Evolutionary conservation across 2,888 invertebrate genomes (phyloP).

Genomic region (Cataglyphis cursor): DNA sequence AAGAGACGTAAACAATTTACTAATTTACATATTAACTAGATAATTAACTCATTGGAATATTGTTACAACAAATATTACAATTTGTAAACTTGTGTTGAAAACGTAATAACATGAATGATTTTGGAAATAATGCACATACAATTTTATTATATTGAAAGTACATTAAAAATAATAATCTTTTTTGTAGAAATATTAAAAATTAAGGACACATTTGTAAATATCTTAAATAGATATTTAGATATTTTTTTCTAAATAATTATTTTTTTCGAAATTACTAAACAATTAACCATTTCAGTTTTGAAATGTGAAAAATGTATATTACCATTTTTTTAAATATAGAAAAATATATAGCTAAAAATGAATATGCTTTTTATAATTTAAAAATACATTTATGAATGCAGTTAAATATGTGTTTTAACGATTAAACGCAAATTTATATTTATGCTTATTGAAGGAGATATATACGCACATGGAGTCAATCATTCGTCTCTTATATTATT

Average conservation of each 20-base stretch:
- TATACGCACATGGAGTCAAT: background rate
- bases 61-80: constrained; percentile 41
- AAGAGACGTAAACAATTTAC: constrained; percentile 25
- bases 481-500: background rate
- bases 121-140: background rate
- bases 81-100: constrained; percentile 26
- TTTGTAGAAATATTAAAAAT: constrained; percentile 7
- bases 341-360: background rate
- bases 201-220: background rate
- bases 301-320: background rate
- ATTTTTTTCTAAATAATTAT: background rate
- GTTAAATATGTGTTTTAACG: background rate
- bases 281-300: background rate
- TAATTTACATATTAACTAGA: constrained; percentile 55
- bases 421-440: constrained; percentile 2
- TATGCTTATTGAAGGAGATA: background rate
- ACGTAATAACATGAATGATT: constrained; percentile 28
- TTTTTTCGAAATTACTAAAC: background rate
- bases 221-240: background rate
- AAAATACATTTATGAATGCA: background rate
- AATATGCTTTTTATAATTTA: background rate
- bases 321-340: background rate
- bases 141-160: constrained; percentile 2
- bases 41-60: constrained; percentile 49
- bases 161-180: background rate